Evolutionary conservation across 1,140 invertebrate genomes (phyloP), one percentile per base, ranked within the genome.

Genomic region (Drosophila pachea): DNA sequence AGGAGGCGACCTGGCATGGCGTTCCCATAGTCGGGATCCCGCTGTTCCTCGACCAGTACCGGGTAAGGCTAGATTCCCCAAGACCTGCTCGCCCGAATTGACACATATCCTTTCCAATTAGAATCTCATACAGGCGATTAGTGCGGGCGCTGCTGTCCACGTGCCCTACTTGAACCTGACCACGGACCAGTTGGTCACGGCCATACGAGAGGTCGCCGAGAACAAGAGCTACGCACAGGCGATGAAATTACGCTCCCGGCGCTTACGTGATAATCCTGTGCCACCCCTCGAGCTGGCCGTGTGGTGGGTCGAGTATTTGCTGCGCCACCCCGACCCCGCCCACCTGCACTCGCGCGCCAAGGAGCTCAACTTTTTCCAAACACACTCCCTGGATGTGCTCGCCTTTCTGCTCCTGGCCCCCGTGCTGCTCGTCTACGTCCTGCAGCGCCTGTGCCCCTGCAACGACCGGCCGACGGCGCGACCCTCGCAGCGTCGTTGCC

Each of bases 21-120:
- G 90, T 94, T 11, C 93, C 93, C 0, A 68, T 94, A 22, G 92
- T 92, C 63, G 91, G 90, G 1, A 90, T 94, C 9, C 93, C 93
- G 0, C 70, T 94, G 14, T 92, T 92, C 67, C 91, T 89, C 1
- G 94, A 95, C 74, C 93, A 94, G 75, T 42, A 64, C 65, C 40
- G 62, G 1, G 68, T 68, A 55, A 64, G 63, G 12, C 29, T 3
- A 22, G 2, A 36, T 16, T 6, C 0, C 29, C 4, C 4, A 14
- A 3, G 0, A 2, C 14, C 9, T 55, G 22, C n/a, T 32, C 3
- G 14, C 4, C 22, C 5, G 2, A 12, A 2, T 8, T 29, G 36
- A 36, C 11, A 14, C 6, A 12, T 14, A 9, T 9, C 0, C 35
- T 35, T 35, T 12, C 36, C 0, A 7, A 11, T 0, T 35, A 70